Conservation (phyloP, 2,797 vertebrate genomes). For the Gila robusta region DNA sequence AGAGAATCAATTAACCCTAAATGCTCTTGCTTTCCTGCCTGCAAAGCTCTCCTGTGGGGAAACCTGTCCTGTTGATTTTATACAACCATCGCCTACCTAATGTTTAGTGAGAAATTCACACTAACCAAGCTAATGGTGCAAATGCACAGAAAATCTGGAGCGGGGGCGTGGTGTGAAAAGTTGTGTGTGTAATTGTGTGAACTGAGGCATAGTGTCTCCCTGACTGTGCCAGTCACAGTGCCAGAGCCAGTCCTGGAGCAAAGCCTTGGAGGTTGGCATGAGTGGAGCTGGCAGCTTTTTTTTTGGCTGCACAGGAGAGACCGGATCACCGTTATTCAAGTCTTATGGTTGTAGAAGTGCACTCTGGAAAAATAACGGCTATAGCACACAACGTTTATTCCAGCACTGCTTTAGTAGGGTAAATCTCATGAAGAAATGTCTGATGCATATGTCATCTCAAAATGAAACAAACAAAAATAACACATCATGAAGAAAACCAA, state of each 20-base stretch:
- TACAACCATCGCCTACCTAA: slow-evolving; percentile 33
- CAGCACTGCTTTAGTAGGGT: neutral
- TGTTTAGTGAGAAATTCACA: slow-evolving; percentile 52
- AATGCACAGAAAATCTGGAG: slow-evolving; percentile 48
- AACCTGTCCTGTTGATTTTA: slow-evolving; percentile 38
- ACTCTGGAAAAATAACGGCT: slow-evolving; percentile 11
- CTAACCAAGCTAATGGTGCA: slow-evolving; percentile 31
- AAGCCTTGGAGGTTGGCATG: slow-evolving; percentile 54
- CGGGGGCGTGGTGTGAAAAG: slow-evolving; percentile 52
- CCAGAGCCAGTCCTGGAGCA: slow-evolving; percentile 50
- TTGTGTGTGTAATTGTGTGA: slow-evolving; percentile 57
- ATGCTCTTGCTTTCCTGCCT: slow-evolving; percentile 16
- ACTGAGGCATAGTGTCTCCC: slow-evolving; percentile 52
- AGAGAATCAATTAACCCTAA: slow-evolving; percentile 31
- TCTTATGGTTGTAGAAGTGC: slow-evolving; percentile 24
- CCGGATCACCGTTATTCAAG: slow-evolving; percentile 43
- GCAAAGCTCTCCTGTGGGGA: slow-evolving; percentile 25
- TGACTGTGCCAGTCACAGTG: slow-evolving; percentile 41
- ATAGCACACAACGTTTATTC: slow-evolving; percentile 27
- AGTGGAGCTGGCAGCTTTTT: slow-evolving; percentile 50
- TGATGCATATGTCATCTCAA: neutral
- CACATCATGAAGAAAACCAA: neutral
- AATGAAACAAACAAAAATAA: neutral
- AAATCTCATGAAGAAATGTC: neutral
- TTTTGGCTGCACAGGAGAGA: slow-evolving; percentile 50